Percentiles rank a stretch among this genome's conserved stretches.
These are phyloP conservation scores for Capreolus pygargus DNA, from an alignment of 2,113 vertebrate species.

Conservation along the genomic window DNA sequence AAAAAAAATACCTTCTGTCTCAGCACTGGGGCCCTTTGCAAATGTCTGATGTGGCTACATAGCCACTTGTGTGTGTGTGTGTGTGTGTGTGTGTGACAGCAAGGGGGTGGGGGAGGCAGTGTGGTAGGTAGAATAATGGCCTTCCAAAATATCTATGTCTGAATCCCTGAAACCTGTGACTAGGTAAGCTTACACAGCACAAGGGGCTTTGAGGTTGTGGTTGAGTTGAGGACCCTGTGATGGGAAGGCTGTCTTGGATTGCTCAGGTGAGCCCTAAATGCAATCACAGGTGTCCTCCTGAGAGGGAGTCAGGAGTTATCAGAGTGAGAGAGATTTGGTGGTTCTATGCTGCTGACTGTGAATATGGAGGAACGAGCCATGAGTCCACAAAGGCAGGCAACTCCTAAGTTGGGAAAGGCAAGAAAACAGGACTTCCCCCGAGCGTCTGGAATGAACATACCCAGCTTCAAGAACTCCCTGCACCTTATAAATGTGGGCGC, in stretches of 20 bases:
- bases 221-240: not conserved
- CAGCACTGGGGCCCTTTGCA: not conserved
- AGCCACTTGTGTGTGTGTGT: not conserved
- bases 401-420: not conserved
- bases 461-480: not conserved
- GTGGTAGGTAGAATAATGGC: not conserved
- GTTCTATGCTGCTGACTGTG: not conserved
- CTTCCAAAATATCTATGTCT: not conserved
- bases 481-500: not conserved
- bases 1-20: not conserved
- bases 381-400: not conserved
- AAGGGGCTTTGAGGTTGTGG: not conserved
- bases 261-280: not conserved
- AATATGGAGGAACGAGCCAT: not conserved
- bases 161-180: not conserved
- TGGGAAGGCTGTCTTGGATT: not conserved
- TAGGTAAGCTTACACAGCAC: not conserved
- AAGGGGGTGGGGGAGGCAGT: not conserved
- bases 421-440: not conserved
- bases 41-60: not conserved
- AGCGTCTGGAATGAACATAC: not conserved
- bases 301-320: not conserved
- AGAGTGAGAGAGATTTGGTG: not conserved
- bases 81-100: too few species aligned
- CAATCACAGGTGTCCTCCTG: not conserved